Conservation (phyloP, 2,113 vertebrate genomes). For the Smithornis capensis region DNA sequence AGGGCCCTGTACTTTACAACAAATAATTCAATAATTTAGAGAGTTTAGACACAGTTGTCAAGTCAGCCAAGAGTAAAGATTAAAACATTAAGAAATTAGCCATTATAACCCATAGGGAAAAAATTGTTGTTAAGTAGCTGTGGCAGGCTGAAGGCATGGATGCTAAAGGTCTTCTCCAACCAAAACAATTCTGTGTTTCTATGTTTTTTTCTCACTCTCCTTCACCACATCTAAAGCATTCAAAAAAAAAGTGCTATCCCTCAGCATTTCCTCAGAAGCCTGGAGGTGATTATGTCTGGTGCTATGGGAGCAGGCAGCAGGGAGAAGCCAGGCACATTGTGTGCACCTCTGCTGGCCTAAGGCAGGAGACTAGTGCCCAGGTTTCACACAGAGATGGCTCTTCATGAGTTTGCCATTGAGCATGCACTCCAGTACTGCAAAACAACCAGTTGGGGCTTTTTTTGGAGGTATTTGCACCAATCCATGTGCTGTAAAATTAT, state of each 20-base stretch:
- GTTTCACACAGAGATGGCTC: neutral
- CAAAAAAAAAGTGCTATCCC: neutral
- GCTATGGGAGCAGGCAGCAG: neutral
- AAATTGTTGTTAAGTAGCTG: neutral
- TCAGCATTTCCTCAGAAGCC: neutral
- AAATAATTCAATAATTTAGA: neutral
- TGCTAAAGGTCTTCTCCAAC: neutral
- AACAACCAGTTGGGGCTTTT: neutral
- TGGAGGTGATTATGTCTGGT: neutral
- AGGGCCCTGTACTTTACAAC: neutral
- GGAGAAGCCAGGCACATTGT: accelerated
- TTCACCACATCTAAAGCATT: neutral
- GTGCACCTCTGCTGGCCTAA: neutral
- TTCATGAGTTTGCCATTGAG: neutral
- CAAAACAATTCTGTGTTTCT: neutral
- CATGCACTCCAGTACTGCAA: neutral
- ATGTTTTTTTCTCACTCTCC: neutral
- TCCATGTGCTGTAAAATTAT: neutral
- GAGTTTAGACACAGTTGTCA: neutral
- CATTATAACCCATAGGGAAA: neutral
- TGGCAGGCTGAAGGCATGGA: neutral
- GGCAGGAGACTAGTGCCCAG: neutral
- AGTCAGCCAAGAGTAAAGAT: neutral
- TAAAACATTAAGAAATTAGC: neutral
- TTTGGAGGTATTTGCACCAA: neutral